Evolutionary conservation across 1,140 invertebrate genomes (phyloP).

Genomic region (Sitobion miscanthi): DNA sequence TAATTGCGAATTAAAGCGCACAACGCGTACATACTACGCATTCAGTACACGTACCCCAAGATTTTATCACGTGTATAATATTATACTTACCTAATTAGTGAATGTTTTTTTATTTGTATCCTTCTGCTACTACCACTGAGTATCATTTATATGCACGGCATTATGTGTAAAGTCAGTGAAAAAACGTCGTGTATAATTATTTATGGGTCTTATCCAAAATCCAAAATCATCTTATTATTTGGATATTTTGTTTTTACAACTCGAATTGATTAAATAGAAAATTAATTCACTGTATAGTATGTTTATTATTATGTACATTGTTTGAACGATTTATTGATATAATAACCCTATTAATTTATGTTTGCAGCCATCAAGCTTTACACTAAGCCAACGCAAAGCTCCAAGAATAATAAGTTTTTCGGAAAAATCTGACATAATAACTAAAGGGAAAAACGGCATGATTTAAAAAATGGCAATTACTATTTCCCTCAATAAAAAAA

Average conservation of each 20-base stretch:
- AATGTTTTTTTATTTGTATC: neutral
- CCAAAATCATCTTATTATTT: neutral
- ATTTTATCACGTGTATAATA: neutral
- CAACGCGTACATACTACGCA: neutral
- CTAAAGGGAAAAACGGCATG: neutral
- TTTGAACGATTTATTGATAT: neutral
- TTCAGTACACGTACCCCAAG: neutral
- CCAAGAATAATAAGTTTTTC: neutral
- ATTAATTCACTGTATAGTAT: neutral
- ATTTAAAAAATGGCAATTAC: constrained; percentile 2
- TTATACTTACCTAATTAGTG: neutral
- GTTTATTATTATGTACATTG: neutral
- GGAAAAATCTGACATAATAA: neutral
- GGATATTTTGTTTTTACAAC: neutral
- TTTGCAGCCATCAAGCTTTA: neutral
- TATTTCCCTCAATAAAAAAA: neutral
- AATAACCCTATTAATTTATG: constrained; percentile 10
- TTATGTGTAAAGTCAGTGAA: neutral
- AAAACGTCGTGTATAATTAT: neutral
- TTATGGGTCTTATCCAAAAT: neutral
- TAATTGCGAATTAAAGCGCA: neutral
- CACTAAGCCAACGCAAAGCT: neutral
- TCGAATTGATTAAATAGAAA: neutral
- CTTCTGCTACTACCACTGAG: neutral
- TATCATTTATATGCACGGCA: neutral